Evolutionary conservation across 2,113 vertebrate genomes (phyloP).

Genomic region (Microcebus murinus): DNA sequence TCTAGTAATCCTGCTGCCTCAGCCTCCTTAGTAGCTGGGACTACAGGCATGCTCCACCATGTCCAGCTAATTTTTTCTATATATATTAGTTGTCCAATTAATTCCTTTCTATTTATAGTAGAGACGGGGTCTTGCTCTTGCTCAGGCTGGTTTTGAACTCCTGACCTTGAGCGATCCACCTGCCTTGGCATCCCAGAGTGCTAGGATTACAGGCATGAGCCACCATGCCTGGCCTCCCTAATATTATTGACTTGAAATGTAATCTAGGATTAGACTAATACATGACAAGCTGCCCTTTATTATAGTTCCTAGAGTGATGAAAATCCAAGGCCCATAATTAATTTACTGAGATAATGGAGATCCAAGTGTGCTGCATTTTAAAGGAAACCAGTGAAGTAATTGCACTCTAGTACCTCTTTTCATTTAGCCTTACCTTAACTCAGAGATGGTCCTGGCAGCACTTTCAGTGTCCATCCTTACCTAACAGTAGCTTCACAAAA

Average conservation of each 20-base stretch:
- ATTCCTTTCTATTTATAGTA: too few relatives aligned
- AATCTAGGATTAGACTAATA: background rate
- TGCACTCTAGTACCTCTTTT: background rate
- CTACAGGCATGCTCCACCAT: too few relatives aligned
- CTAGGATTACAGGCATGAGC: too few relatives aligned
- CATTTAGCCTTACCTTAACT: conserved; percentile 22
- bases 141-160: too few relatives aligned
- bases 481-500: background rate
- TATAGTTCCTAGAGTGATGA: background rate
- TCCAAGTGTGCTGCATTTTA: background rate
- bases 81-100: too few relatives aligned
- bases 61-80: too few relatives aligned
- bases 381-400: background rate
- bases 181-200: too few relatives aligned
- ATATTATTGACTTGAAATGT: conserved; percentile 31
- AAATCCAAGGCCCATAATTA: background rate
- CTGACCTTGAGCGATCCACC: too few relatives aligned
- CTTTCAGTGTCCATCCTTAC: background rate
- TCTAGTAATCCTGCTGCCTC: too few relatives aligned
- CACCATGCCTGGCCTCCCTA: background rate
- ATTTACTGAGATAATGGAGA: background rate
- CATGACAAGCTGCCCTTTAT: background rate
- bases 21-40: too few relatives aligned
- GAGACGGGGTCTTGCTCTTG: too few relatives aligned
- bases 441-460: background rate